These are phyloP conservation scores for Cebus imitator DNA, from an alignment of 2,113 vertebrate species.

Conservation along the genomic window DNA sequence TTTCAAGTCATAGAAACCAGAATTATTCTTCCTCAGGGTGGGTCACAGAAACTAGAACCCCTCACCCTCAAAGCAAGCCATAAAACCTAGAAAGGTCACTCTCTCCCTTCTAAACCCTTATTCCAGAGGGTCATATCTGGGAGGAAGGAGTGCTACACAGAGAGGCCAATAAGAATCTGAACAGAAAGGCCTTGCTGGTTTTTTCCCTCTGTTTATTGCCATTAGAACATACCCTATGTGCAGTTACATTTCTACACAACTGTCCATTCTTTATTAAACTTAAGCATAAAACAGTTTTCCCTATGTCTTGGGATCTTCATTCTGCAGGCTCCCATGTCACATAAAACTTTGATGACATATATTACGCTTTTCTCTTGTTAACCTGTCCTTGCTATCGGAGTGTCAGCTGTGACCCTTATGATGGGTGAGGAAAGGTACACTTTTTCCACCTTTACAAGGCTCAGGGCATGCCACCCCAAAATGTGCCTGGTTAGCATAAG, in stretches of 20 bases:
- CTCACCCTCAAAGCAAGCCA: not conserved
- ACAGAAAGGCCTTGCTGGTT: not conserved
- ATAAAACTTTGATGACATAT: not conserved
- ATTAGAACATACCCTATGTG: not conserved
- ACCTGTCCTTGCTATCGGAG: not conserved
- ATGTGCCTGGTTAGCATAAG: not conserved
- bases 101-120: not conserved
- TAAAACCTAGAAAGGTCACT: not conserved
- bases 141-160: not conserved
- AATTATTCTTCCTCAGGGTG: not conserved
- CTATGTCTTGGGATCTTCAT: not conserved
- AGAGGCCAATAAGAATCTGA: not conserved
- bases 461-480: not conserved
- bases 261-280: not conserved
- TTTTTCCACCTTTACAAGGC: not conserved
- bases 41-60: not conserved
- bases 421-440: not conserved
- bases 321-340: not conserved
- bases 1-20: not conserved
- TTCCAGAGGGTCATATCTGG: not conserved
- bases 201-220: not conserved
- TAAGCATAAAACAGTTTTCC: not conserved
- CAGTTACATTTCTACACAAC: not conserved
- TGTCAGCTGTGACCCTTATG: not conserved
- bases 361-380: not conserved